Base-by-base conservation (phyloP, 2,888 invertebrate species). In the Thalpophila matura region DNA sequence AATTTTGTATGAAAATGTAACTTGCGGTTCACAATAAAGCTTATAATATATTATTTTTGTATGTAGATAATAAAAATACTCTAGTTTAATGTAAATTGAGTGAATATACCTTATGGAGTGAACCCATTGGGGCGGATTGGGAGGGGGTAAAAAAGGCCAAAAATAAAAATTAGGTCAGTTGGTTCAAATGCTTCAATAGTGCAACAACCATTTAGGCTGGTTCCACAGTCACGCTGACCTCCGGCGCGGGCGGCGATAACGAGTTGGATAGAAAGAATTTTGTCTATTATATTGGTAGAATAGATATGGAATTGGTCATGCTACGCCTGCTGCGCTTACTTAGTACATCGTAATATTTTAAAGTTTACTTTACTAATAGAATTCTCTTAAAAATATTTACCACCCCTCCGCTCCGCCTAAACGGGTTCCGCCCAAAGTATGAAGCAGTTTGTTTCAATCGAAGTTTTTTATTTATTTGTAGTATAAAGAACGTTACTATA, bases 31-130 rank as follows among this genome's bases (percentile, higher is more conserved):
- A 71, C 60, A 53, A 62, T 54, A 53, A 69, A 68, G 75, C 79
- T 80, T 77, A 64, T 74, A 70, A 68, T 68, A 72, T 80, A 66
- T 79, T 81, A 78, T 81, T 80, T 82, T 80, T 81, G 50, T 83
- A 74, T 78, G 67, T 81, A 79, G 71, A 62, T 71, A 65, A 68
- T 75, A 68, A 79, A 76, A 79, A 60, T 72, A 80, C 69, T 78
- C 51, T 77, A 73, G 49, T 56, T 38, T 65, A 38, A 65, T 59
- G 27, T 62, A 56, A 79, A 63, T 58, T 66, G 65, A 68, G 61
- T 73, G 79, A 73, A 55, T 65, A 59, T 67, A 43, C 42, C 40
- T 12, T 37, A 12, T 2, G n/a, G 16, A n/a, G 38, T 16, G 20
- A 50, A 24, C 18, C 29, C 26, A 40, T 50, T 35, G 56, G 24